Evolutionary conservation across 2,797 vertebrate species (phyloP).

Genomic region (Ptychadena robeensis): DNA sequence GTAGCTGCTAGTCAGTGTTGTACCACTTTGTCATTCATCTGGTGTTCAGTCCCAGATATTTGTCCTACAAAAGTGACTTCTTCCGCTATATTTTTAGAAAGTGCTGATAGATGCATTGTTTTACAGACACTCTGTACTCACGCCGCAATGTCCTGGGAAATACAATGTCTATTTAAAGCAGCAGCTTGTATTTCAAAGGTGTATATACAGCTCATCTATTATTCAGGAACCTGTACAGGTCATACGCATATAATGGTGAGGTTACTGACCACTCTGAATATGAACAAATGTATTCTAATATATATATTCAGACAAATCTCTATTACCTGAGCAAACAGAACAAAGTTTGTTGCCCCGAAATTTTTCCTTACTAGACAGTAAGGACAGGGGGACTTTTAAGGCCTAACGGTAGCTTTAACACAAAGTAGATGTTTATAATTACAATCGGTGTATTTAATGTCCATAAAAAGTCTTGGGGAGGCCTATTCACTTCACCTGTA

Average conservation of each 20-base stretch:
- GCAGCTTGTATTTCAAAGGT: neutral
- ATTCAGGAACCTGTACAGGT: neutral
- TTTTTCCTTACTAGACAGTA: too few relatives aligned
- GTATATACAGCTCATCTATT: neutral
- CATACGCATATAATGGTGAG: neutral
- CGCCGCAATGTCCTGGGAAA: neutral
- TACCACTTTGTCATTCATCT: neutral
- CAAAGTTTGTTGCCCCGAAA: too few relatives aligned
- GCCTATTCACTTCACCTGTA: too few relatives aligned
- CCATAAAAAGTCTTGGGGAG: too few relatives aligned
- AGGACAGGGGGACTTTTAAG: too few relatives aligned
- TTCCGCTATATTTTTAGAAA: conserved; percentile 23
- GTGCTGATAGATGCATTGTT: conserved; percentile 22
- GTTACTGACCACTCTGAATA: neutral
- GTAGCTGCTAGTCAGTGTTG: neutral
- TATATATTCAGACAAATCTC: too few relatives aligned
- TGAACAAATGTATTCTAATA: neutral
- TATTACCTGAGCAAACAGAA: too few relatives aligned
- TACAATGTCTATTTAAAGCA: conserved; percentile 19
- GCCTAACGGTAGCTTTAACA: too few relatives aligned
- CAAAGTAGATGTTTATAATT: too few relatives aligned
- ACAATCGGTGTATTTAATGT: too few relatives aligned
- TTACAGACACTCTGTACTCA: conserved; percentile 1
- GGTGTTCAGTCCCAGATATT: neutral
- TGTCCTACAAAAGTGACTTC: neutral